Evolutionary conservation across 2,888 invertebrate genomes (phyloP), one percentile per base, ranked within the genome.

Genomic region (Copidosoma aretas): DNA sequence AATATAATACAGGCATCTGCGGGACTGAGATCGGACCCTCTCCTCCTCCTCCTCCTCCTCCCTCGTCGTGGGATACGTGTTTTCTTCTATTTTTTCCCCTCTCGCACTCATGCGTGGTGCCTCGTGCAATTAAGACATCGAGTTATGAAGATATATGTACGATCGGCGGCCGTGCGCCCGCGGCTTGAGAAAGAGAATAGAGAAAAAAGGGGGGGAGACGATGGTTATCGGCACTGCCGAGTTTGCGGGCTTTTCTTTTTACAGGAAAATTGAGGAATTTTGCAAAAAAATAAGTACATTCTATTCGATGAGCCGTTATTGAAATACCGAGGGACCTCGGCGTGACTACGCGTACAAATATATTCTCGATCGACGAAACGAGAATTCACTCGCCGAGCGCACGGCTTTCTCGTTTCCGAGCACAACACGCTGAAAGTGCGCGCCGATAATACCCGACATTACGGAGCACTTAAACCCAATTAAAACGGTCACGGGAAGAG

Each of bases 141-240:
- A 58, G 61, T 67, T 61, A 71, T 59, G 54, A 71, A 64, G 67
- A 71, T 59, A 51, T 67, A 59, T 65, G 59, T 22, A 52, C 64
- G 59, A 64, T 59, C 64, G 17, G 12, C 10, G 63, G 60, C 52
- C 53, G 21, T 19, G 57, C 43, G 57, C n/a, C 60, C 63, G 56
- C 46, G 62, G 41, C 24, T 51, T n/a, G 60, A 19, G 60, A 49
- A 32, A 53, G 10, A 12, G 43, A 54, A 32, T 8, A 8, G 4
- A 5, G 8, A 21, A 10, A 39, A 60, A 24, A 21, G 46, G 24
- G 39, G 17, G 22, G 22, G 53, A 32, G 53, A 43, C 25, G 15
- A 15, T 51, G 39, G 61, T 25, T 25, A 60, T 51, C 17, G 25
- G 41, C n/a, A 52, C 19, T 24, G 52, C 51, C 12, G 19, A 22